These are phyloP conservation scores for Cuculus canorus DNA, from an alignment of 2,797 vertebrate genomes.

Conservation along the genomic window DNA sequence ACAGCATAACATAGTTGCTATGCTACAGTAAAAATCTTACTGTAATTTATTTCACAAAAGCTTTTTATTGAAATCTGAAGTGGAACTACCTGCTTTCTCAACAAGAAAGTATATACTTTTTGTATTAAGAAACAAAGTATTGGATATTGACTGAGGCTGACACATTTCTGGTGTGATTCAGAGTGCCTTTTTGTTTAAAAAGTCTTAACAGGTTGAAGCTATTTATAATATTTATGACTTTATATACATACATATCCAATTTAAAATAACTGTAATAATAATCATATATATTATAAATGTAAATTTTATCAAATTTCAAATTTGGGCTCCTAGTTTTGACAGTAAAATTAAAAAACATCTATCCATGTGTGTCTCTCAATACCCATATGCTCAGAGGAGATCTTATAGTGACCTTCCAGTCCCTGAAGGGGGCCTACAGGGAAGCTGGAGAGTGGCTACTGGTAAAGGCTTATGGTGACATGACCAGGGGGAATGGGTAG, in stretches of 20 bases:
- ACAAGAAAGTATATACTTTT: background rate
- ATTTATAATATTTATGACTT: background rate
- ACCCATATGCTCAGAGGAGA: too few relatives aligned
- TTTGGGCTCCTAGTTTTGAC: background rate
- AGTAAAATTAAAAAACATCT: background rate
- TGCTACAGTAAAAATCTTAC: background rate
- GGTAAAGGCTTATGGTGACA: too few relatives aligned
- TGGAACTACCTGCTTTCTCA: background rate
- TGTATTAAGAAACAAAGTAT: background rate
- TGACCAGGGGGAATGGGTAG: too few relatives aligned
- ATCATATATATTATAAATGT: too few relatives aligned
- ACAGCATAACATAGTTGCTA: background rate
- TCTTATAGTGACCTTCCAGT: too few relatives aligned
- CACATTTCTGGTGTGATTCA: background rate
- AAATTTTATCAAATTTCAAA: background rate
- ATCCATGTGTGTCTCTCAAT: background rate
- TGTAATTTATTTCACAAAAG: background rate
- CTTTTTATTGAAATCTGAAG: background rate
- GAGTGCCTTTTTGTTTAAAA: background rate
- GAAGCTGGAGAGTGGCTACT: too few relatives aligned
- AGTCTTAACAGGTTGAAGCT: background rate
- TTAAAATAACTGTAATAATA: too few relatives aligned
- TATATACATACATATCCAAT: too few relatives aligned
- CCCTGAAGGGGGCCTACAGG: too few relatives aligned
- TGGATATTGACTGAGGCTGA: background rate